Evolutionary conservation across 2,797 vertebrate genomes (phyloP), one percentile per base, ranked within the genome.

Genomic region (Sarcoramphus papa): DNA sequence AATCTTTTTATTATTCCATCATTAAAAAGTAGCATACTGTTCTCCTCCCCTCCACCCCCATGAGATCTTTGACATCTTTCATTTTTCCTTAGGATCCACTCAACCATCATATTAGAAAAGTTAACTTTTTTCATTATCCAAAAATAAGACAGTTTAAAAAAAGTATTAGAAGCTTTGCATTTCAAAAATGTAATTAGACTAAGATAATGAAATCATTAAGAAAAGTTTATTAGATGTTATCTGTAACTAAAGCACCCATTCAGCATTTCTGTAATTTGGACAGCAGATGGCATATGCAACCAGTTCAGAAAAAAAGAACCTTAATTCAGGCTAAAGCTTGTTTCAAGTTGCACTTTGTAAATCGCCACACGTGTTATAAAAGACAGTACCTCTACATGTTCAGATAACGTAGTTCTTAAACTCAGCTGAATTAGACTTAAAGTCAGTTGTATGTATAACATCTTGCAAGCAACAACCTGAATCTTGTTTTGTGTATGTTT

Each of bases 261-360:
- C 72, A 90, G 92, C 92, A 92, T 87, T 98, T 97, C 97, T 97
- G 80, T 92, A 93, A 65, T 90, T 91, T 84, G 97, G 95, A 97
- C 98, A 98, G 97, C 97, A 98, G 97, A 94, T 98, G 98, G 98
- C 98, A 98, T 47, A 96, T 97, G 96, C 83, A 97, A 73, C 95
- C 96, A 98, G 92, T 59, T 85, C 53, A 94, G 94, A 54, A 85
- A 94, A 92, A 91, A 90, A 90, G n/a, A 35, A 64, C 41, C 43
- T 77, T 57, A 88, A 85, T 86, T 94, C 74, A 79, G 82, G 80
- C 53, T 68, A 68, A 87, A 79, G 56, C 41, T 73, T 60, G 76
- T 81, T 69, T n/a, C 45, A 67, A 84, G 40, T 53, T 76, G 43
- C 33, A 75, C 53, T 76, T 65, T 3, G 4, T n/a, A 67, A 78